Percentiles rank a stretch among this genome's conserved stretches.
Evolutionary conservation across 2,888 invertebrate species (phyloP).

Genomic region (Lithophane leautieri): DNA sequence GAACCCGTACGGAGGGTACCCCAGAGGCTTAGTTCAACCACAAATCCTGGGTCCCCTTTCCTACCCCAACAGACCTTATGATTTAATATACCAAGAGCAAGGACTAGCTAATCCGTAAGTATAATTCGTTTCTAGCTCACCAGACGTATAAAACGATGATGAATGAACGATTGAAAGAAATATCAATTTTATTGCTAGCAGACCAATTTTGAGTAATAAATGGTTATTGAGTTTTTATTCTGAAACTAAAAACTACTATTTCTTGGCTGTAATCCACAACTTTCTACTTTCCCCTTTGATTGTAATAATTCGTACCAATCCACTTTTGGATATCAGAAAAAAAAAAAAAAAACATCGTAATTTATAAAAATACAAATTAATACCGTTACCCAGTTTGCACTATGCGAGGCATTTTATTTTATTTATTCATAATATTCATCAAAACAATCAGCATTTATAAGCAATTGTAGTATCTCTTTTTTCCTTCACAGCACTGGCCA

Average conservation of each 20-base stretch:
- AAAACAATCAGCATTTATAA: not conserved
- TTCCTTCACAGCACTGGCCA: constrained; percentile 60
- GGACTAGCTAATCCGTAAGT: constrained; percentile 77
- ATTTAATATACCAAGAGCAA: constrained; percentile 79
- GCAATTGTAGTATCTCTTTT: not conserved
- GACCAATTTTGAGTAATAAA: constrained; percentile 28
- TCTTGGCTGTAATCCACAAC: constrained; percentile 5
- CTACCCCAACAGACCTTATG: constrained; percentile 74
- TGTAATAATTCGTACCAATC: not conserved
- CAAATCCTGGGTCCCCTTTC: constrained; percentile 73
- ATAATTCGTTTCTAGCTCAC: not conserved
- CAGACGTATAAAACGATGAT: constrained; percentile 6
- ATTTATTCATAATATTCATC: not conserved
- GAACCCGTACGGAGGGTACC: constrained; percentile 74
- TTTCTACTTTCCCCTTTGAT: constrained; percentile 49
- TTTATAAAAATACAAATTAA: not conserved
- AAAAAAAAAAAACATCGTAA: not conserved
- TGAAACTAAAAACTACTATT: not conserved
- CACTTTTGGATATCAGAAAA: not conserved
- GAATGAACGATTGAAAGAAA: not conserved
- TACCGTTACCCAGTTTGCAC: not conserved
- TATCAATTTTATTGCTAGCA: constrained; percentile 5
- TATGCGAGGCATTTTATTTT: too few species aligned
- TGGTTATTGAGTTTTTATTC: constrained; percentile 15
- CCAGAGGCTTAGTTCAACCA: constrained; percentile 63